A percentile compares a stretch with the other conserved stretches of the same genome.
phyloP scores from a whole-genome alignment of 2,888 invertebrate species.

The Nomada flava region DNA sequence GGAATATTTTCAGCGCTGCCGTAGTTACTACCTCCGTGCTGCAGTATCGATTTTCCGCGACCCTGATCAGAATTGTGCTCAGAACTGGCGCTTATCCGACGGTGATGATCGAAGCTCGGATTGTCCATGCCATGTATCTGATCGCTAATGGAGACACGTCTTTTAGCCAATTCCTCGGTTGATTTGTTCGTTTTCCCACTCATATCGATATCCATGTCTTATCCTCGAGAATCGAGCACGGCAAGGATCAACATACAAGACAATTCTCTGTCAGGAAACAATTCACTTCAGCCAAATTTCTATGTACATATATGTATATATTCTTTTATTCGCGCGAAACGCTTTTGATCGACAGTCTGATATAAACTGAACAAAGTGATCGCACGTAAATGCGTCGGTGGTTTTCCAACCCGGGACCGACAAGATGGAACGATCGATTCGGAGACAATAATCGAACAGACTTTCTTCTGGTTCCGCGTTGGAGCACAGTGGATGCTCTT shows the following conservation, averaged over 20 bases:
- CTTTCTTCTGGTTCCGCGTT: background rate
- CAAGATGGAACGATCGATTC: background rate
- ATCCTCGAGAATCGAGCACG: background rate
- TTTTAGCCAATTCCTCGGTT: conserved; percentile 70
- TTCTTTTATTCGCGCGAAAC: too few species aligned
- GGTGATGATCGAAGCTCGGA: conserved; percentile 79
- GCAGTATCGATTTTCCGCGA: conserved; percentile 80
- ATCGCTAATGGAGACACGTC: conserved; percentile 82
- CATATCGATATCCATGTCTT: conserved; percentile 71
- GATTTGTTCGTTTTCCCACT: conserved; percentile 60
- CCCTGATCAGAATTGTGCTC: conserved; percentile 77
- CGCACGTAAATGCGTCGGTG: background rate
- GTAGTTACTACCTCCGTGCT: conserved; percentile 76
- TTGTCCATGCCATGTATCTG: conserved; percentile 80
- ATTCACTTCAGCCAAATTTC: too few species aligned
- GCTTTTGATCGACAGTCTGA: too few species aligned
- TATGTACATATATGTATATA: too few species aligned
- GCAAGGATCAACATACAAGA: too few species aligned
- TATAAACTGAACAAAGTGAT: too few species aligned
- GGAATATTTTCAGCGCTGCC: conserved; percentile 81
- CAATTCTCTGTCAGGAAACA: too few species aligned
- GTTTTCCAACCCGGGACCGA: background rate
- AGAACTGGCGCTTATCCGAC: conserved; percentile 78
- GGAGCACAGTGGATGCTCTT: background rate
- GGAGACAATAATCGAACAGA: background rate